phyloP scores from a whole-genome alignment of 2,113 vertebrate species.

The Paramisgurnus dabryanus region DNA sequence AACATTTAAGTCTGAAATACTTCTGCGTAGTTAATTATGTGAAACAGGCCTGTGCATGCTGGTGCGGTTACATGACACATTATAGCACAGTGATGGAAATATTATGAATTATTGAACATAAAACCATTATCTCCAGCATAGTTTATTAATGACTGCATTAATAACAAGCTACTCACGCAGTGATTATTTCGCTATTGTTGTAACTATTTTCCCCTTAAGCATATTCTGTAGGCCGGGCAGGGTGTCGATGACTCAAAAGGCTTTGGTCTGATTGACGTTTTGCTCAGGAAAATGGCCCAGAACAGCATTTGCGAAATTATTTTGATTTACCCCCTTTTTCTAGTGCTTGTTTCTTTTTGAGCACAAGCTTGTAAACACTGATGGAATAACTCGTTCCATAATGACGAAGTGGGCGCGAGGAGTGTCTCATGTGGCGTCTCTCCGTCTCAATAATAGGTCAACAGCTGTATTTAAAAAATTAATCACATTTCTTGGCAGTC shows the following conservation, averaged over 20 bases:
- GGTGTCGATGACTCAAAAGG: constrained; percentile 66
- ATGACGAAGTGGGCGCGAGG: constrained; percentile 64
- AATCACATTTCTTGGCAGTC: constrained; percentile 78
- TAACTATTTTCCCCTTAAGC: constrained; percentile 67
- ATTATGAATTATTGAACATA: constrained; percentile 80
- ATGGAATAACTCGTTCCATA: constrained; percentile 78
- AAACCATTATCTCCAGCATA: constrained; percentile 77
- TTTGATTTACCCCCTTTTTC: constrained; percentile 71
- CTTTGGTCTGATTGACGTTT: constrained; percentile 71
- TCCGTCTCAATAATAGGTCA: constrained; percentile 82
- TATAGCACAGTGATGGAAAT: constrained; percentile 74
- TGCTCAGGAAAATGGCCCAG: constrained; percentile 63
- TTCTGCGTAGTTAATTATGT: constrained; percentile 66
- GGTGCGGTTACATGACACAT: constrained; percentile 62
- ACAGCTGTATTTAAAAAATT: constrained; percentile 84
- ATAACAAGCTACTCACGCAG: constrained; percentile 66
- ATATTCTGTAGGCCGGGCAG: constrained; percentile 62
- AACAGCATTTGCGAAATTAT: constrained; percentile 71
- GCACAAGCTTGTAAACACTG: constrained; percentile 77
- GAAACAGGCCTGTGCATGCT: neutral
- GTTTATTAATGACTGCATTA: constrained; percentile 78
- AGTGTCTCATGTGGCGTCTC: constrained; percentile 69
- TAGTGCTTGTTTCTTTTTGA: constrained; percentile 73
- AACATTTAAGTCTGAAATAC: constrained; percentile 56
- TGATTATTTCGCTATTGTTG: constrained; percentile 76